Base-by-base conservation (phyloP, 2,797 vertebrate species). In the Chrosomus eos region DNA sequence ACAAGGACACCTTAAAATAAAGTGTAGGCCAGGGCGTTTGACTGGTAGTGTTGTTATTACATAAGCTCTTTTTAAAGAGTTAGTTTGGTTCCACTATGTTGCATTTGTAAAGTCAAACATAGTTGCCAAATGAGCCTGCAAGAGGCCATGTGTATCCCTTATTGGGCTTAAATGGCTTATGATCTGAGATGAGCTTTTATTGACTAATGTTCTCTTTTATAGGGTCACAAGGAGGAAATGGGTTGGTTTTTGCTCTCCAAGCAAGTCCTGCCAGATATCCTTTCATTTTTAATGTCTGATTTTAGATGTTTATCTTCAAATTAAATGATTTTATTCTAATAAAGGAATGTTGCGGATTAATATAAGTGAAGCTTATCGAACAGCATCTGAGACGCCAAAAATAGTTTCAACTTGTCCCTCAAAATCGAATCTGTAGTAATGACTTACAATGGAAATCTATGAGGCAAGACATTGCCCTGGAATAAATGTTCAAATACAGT, bases 211-310 rank as follows among this genome's bases (percentile, higher is more conserved):
- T 19, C 3, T 83, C 92, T 89, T 82, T 83, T 89, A 89, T 87
- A 99, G 98, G 96, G 88, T 95, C 97, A 85, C 96, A 97, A 90
- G 94, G 93, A 40, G 95, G 93, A 14, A 93, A 95, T 89, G 91
- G 97, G 88, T 87, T 98, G 94, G 92, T 96, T 93, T 91, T 91
- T 87, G 97, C 97, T 38, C 94, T 99, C 85, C 97, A 98, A 86
- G 94, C 96, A 79, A 98, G 97, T 84, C 97, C 97, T 18, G 97
- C 97, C 3, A 99, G 98, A 99, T 99, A 99, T 99, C 98, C 97
- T 98, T 98, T 93, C 26, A 6, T 74, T 13, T 79, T 18, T n/a
- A 36, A 71, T 51, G 16, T 60, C 26, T n/a, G 53, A 36, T 70
- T 38, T 64, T 23, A 84, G 43, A 64, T 45, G 8, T 76, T n/a